Conservation (phyloP, 37 sponge, comb jelly and placozoan genomes). For the Beroe forskalii region DNA sequence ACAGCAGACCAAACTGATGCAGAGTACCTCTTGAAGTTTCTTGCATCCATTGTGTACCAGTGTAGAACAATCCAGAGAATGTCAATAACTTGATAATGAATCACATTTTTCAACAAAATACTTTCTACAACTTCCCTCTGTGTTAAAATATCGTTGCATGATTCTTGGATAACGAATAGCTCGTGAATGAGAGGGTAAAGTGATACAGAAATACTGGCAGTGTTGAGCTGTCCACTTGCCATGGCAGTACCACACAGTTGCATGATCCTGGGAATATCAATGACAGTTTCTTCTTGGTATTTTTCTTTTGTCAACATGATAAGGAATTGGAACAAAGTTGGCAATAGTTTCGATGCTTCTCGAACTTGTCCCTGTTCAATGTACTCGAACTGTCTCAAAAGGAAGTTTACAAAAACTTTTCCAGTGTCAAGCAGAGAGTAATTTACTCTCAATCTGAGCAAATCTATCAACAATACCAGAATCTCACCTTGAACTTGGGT, state of each 20-base stretch:
- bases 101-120: conserved; percentile 51
- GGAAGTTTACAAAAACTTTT: conserved; percentile 62
- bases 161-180: conserved; percentile 27
- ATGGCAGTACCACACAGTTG: conserved; percentile 64
- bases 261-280: conserved; percentile 60
- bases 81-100: conserved; percentile 56
- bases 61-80: conserved; percentile 62
- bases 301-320: conserved; percentile 57
- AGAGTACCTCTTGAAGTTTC: conserved; percentile 48
- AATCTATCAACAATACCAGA: conserved; percentile 32
- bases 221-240: conserved; percentile 62
- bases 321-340: conserved; percentile 51
- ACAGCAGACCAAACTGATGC: conserved; percentile 57
- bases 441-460: conserved; percentile 34
- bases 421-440: conserved; percentile 58
- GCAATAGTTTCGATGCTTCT: conserved; percentile 54
- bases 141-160: conserved; percentile 10
- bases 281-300: conserved; percentile 14
- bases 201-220: conserved; percentile 55
- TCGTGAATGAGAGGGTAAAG: conserved; percentile 56
- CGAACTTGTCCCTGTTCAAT: conserved; percentile 62
- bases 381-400: conserved; percentile 56
- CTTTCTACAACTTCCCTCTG: conserved; percentile 59
- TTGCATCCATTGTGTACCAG: conserved; percentile 23
- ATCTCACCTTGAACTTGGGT: conserved; percentile 58